Conservation (phyloP, 2,797 vertebrate genomes). For the Parauchenoglanis ngamensis region DNA sequence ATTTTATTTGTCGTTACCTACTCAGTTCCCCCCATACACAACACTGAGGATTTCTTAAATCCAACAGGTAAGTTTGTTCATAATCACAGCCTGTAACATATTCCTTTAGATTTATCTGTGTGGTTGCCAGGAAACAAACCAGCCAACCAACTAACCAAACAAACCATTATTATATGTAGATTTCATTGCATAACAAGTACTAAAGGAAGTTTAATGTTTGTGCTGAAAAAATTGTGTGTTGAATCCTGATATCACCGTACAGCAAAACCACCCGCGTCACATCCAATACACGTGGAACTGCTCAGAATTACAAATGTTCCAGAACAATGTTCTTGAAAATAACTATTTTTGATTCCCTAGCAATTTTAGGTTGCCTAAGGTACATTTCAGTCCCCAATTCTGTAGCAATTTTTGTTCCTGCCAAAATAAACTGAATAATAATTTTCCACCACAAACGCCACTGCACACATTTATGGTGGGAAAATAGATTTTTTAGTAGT, state of each 20-base stretch:
- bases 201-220: background rate
- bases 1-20: background rate
- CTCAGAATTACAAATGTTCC: background rate
- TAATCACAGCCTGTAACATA: background rate
- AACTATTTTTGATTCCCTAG: background rate
- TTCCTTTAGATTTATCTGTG: background rate
- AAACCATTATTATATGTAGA: background rate
- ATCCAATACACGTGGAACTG: background rate
- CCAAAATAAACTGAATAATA: background rate
- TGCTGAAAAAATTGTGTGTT: background rate
- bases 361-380: background rate
- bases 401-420: background rate
- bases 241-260: background rate
- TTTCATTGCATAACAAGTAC: background rate
- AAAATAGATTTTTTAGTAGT: background rate
- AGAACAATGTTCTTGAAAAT: background rate
- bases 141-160: too few species aligned
- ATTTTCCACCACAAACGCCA: background rate
- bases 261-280: background rate
- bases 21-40: background rate
- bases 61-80: background rate
- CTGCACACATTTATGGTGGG: background rate
- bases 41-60: background rate
- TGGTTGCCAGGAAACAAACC: background rate
- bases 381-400: background rate